These are phyloP conservation scores for Actinia equina DNA, from an alignment of 64 coral and sea anemone species.

Conservation along the genomic window DNA sequence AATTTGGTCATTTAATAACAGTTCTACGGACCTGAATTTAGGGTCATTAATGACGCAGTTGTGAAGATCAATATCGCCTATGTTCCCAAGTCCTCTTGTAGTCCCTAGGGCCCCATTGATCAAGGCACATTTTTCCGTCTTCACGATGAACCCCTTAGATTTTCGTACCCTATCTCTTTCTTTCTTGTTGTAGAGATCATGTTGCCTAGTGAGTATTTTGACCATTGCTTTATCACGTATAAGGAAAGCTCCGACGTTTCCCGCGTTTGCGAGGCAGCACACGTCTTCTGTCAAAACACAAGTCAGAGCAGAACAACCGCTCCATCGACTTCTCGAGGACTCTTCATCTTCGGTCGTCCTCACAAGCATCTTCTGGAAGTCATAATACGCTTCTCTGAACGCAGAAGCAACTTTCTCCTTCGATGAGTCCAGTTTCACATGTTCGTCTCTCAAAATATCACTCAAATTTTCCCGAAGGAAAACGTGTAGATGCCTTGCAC, in stretches of 20 bases:
- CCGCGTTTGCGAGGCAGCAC: constrained; percentile 71
- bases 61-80: constrained; percentile 74
- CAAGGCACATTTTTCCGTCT: constrained; percentile 84
- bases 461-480: constrained; percentile 64
- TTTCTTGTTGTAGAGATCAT: constrained; percentile 94
- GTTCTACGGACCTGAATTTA: constrained; percentile 32
- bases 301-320: constrained; percentile 94
- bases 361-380: constrained; percentile 66
- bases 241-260: constrained; percentile 82
- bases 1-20: constrained; percentile 60
- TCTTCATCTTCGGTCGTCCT: constrained; percentile 48
- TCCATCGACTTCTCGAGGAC: constrained; percentile 73
- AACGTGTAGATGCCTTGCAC: constrained; percentile 69
- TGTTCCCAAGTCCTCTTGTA: constrained; percentile 91
- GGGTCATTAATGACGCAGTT: constrained; percentile 93
- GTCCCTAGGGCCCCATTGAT: constrained; percentile 80
- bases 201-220: constrained; percentile 65
- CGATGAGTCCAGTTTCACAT: constrained; percentile 9
- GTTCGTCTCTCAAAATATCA: constrained; percentile 2
- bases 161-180: constrained; percentile 83
- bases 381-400: constrained; percentile 54
- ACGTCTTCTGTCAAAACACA: constrained; percentile 61
- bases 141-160: constrained; percentile 79
- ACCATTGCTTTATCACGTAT: constrained; percentile 65
- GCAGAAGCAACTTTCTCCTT: constrained; percentile 46